A percentile compares a stretch with the other conserved stretches of the same genome.
These are phyloP conservation scores for Rhizoglyphus robini DNA, from an alignment of 1,140 invertebrate species.

Conservation along the genomic window DNA sequence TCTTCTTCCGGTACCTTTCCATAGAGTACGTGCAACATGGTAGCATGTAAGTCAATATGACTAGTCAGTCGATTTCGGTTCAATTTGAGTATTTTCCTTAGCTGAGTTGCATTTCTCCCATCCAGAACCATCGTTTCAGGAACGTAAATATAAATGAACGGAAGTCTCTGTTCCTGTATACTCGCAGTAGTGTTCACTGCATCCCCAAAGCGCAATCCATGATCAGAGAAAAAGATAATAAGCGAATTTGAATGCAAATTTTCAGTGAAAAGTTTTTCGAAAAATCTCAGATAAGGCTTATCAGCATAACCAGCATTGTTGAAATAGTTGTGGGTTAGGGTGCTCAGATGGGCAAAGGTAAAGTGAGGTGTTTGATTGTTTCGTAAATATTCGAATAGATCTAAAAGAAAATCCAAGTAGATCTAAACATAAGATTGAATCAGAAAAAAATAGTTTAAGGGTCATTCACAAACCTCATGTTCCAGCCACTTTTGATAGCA, in stretches of 20 bases:
- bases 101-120: not conserved
- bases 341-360: constrained; percentile 33
- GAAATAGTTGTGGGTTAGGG: constrained; percentile 33
- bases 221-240: constrained; percentile 29
- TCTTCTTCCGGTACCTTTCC: no score
- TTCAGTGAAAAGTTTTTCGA: constrained; percentile 23
- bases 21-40: no score
- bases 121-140: constrained; percentile 6
- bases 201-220: constrained; percentile 28
- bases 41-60: no score
- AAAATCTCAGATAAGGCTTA: constrained; percentile 29
- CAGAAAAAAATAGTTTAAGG: not conserved
- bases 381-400: not conserved
- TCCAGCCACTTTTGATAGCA: not conserved
- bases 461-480: not conserved
- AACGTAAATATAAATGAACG: constrained; percentile 24
- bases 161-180: constrained; percentile 26
- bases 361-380: constrained; percentile 26
- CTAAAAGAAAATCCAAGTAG: constrained; percentile 4
- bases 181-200: constrained; percentile 24
- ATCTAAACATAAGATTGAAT: not conserved
- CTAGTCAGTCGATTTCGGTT: not conserved
- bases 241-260: constrained; percentile 27
- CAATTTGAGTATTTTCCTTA: not conserved
- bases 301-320: constrained; percentile 32